Conservation (phyloP, 2,113 vertebrate species). For the Sitta europaea region DNA sequence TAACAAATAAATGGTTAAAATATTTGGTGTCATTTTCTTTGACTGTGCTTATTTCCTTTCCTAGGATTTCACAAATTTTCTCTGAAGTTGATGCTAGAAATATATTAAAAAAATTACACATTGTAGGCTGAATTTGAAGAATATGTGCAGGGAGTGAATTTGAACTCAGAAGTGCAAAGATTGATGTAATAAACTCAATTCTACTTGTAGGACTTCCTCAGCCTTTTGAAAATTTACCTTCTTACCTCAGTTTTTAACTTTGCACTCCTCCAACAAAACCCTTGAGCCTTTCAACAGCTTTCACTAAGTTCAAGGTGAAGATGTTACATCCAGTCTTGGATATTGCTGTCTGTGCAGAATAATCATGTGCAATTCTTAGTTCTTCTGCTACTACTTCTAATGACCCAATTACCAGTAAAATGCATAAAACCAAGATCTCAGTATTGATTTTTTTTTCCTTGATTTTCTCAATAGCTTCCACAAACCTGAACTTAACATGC, state of each 20-base stretch:
- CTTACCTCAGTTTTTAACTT: conserved; percentile 2
- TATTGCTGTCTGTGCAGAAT: conserved; percentile 24
- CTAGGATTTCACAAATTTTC: neutral
- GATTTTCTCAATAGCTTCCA: conserved; percentile 41
- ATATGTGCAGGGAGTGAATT: neutral
- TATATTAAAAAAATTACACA: neutral
- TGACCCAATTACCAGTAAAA: conserved; percentile 60
- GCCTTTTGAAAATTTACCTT: neutral
- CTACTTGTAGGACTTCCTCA: neutral
- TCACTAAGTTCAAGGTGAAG: conserved; percentile 58
- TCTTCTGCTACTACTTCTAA: conserved; percentile 40
- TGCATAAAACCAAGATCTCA: conserved; percentile 51
- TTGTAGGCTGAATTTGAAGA: neutral
- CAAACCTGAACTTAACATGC: conserved; percentile 9
- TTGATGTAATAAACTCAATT: neutral
- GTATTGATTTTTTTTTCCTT: conserved; percentile 46
- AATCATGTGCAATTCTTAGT: conserved; percentile 16
- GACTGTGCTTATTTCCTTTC: neutral
- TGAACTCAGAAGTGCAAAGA: neutral
- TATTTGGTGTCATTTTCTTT: neutral
- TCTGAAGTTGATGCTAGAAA: neutral
- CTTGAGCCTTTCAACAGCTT: neutral
- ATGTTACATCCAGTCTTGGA: neutral
- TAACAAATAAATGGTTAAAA: neutral
- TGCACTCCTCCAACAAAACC: neutral